Evolutionary conservation across 2,888 invertebrate genomes (phyloP), one percentile per base, ranked within the genome.

Genomic region (Andrena bucephala): DNA sequence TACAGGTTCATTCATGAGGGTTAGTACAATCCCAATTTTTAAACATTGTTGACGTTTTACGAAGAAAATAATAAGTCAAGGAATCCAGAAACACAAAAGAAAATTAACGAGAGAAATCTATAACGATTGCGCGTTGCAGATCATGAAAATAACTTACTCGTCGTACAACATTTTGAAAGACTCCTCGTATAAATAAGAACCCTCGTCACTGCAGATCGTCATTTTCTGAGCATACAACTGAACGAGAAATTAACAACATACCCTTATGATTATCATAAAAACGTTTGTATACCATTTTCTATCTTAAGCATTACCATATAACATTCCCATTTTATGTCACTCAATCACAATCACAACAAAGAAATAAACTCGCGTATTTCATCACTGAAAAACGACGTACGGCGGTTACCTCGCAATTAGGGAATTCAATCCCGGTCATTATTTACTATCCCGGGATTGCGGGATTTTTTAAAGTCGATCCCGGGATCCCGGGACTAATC

Each of bases 1-100:
- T 16, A 77, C 86, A 31, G 76, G 82, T 24, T 84, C 89, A 2
- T 90, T 88, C 16, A 80, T 76, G 54, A 83, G 67, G 31, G 90
- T 90, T 6, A 83, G 87, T 80, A 29, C 16, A 20, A 36, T 36
- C 27, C 0, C 1, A 10, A 20, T 2, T 48, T 48, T n/a, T 1
- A 20, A 4, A 0, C 10, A 20, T 10, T 36, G 2, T 31, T 0
- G 1, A 24, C 4, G 0, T 20, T 0, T 7, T n/a, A 7, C n/a
- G 16, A 6, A 1, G 42, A 16, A 42, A 6, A 27, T 1, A 63
- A 36, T 3, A 2, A 6, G 10, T 20, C 2, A 7, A 27, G 4
- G 1, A n/a, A 27, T 29, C 16, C 13, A 29, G 29, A 66, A 10
- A 31, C 29, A 27, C 50, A 2, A n/a, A 6, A 20, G 52, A 20